Evolutionary conservation across 2,113 vertebrate species (phyloP).

Genomic region (Catagonus wagneri): DNA sequence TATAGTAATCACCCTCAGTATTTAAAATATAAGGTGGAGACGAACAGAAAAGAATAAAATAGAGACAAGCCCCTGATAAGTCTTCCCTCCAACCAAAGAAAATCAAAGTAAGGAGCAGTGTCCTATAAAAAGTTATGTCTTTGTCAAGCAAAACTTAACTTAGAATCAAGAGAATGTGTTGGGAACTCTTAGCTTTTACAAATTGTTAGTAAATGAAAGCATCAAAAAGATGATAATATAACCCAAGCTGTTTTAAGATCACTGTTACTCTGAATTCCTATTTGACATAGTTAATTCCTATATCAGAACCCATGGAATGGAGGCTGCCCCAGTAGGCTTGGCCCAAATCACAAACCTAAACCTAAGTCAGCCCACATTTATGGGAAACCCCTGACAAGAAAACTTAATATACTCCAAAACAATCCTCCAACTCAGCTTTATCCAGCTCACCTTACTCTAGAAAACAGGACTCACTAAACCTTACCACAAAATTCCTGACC

Average conservation of each 20-base stretch:
- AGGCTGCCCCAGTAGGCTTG: not conserved
- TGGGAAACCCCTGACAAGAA: not conserved
- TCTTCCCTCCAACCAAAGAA: not conserved
- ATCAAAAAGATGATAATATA: not conserved
- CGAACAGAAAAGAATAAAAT: not conserved
- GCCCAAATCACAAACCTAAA: not conserved
- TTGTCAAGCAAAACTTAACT: not conserved
- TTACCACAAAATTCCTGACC: not conserved
- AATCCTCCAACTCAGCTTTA: not conserved
- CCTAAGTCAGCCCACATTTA: not conserved
- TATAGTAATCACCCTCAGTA: not conserved
- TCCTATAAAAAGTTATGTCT: not conserved
- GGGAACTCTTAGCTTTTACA: not conserved
- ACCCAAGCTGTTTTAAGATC: not conserved
- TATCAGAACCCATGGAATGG: not conserved
- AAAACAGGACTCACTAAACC: not conserved
- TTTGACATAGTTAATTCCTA: not conserved
- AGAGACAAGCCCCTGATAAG: not conserved
- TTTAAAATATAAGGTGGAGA: not conserved
- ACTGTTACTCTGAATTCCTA: not conserved
- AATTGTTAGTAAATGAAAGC: not conserved
- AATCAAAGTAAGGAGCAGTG: not conserved
- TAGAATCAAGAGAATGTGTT: not conserved
- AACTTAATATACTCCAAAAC: not conserved
- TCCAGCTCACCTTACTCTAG: not conserved